These are phyloP conservation scores for Trissolcus japonicus DNA, from an alignment of 2,888 invertebrate species.

Conservation along the genomic window DNA sequence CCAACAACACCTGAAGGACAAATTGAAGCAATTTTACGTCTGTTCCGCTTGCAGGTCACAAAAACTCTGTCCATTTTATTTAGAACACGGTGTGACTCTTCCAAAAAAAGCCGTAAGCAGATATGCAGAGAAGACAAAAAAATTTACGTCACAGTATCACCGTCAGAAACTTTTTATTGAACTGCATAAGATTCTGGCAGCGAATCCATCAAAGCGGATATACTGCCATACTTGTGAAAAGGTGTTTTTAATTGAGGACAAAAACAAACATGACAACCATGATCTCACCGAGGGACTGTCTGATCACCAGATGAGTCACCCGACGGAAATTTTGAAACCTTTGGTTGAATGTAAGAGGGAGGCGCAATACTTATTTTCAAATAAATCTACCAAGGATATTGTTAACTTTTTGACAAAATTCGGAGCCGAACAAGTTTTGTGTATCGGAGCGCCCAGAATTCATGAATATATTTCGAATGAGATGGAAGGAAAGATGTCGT, in stretches of 20 bases:
- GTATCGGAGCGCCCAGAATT: constrained; percentile 90
- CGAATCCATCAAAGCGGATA: constrained; percentile 70
- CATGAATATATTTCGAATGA: constrained; percentile 81
- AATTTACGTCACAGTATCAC: constrained; percentile 77
- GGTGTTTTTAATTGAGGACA: constrained; percentile 75
- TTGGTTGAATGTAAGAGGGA: constrained; percentile 86
- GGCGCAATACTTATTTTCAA: constrained; percentile 92
- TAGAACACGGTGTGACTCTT: constrained; percentile 78
- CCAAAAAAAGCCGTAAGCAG: constrained; percentile 73
- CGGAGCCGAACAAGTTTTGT: constrained; percentile 82
- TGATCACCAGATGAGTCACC: constrained; percentile 80
- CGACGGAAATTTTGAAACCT: constrained; percentile 83
- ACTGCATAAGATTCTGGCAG: constrained; percentile 77
- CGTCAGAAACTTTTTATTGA: constrained; percentile 78
- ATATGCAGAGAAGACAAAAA: constrained; percentile 78
- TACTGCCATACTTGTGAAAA: constrained; percentile 83
- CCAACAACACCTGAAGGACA: constrained; percentile 75
- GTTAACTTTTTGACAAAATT: constrained; percentile 80
- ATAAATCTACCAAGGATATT: constrained; percentile 82
- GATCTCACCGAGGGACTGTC: constrained; percentile 78
- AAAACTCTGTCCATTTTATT: constrained; percentile 85
- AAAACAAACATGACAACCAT: constrained; percentile 79
- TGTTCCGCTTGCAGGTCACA: constrained; percentile 91
- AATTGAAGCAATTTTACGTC: constrained; percentile 82
- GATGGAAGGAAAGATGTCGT: constrained; percentile 75